Base-by-base conservation (phyloP, 2,797 vertebrate genomes). In the Notolabrus celidotus region DNA sequence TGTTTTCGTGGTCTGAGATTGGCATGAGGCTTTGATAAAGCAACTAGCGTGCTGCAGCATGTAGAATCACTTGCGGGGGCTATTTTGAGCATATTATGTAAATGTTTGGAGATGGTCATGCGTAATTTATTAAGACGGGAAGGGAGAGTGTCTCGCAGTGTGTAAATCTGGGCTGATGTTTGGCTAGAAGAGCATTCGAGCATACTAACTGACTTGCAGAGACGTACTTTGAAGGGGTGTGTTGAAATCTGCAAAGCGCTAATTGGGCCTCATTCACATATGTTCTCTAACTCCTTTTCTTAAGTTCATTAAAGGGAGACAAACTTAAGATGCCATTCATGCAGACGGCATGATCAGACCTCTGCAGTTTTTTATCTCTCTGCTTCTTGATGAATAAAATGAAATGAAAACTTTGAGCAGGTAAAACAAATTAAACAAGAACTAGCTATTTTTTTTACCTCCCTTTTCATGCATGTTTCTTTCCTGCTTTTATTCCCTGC, bases 41-140 rank as follows among this genome's bases (percentile, higher is more conserved):
- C 10, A 70, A 38, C 36, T 20, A 60, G 55, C 36, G 11, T 64
- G 63, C 60, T 31, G 54, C 59, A 52, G 67, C 69, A 73, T 51
- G 66, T 59, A 67, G 59, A 73, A 70, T 67, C 38, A 67, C 64
- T 71, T 41, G 62, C 23, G 12, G 39, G 57, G 71, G 67, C 84
- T 91, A 89, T 92, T 90, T 86, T 87, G 68, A 88, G 86, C 74
- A 68, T 60, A 88, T 91, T 91, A 92, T 92, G 86, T 86, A 91
- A 92, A 92, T 92, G 81, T 79, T 72, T 45, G 74, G 47, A 88
- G 85, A 71, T 82, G 73, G 82, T 61, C 63, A 81, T 91, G 87
- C 75, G 86, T 92, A 88, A 92, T 92, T 90, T 90, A 91, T 90
- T 73, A 87, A 55, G 64, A 88, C 15, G 45, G 54, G 82, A 47